Evolutionary conservation across 2,113 vertebrate species (phyloP).

Genomic region (Ceratotherium simum): DNA sequence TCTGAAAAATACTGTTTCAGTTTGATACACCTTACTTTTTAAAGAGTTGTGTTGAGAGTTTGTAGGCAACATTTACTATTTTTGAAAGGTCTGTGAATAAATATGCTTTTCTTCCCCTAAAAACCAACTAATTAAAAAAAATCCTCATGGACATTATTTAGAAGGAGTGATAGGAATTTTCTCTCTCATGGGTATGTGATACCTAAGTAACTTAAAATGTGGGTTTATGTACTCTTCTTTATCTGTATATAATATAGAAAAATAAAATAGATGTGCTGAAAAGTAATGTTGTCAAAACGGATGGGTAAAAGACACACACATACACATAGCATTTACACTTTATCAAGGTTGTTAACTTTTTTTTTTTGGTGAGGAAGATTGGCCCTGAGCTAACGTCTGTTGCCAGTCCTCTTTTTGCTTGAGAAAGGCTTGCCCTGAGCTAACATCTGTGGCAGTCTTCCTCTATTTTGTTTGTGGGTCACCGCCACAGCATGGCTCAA

Average conservation of each 20-base stretch:
- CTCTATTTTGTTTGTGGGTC: no score
- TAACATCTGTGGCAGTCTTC: no score
- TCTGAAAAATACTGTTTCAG: not conserved
- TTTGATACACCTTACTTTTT: not conserved
- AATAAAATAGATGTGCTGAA: not conserved
- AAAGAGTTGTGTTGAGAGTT: not conserved
- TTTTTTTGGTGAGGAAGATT: no score
- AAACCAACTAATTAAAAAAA: not conserved
- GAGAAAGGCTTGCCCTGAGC: no score
- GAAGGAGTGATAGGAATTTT: not conserved
- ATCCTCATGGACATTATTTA: not conserved
- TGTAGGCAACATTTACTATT: not conserved
- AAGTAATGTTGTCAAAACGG: not conserved
- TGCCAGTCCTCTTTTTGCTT: no score
- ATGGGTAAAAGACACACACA: not conserved
- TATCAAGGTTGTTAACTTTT: not conserved
- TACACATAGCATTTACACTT: not conserved
- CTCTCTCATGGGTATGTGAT: not conserved
- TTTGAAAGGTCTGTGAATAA: not conserved
- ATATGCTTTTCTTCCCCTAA: not conserved
- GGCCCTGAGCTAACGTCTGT: no score
- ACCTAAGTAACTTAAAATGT: not conserved
- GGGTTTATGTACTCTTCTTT: not conserved
- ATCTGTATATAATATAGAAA: not conserved
- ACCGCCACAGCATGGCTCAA: no score